Evolutionary conservation across 2,888 invertebrate genomes (phyloP), one percentile per base, ranked within the genome.

Genomic region (Branchinecta sandiegonensis): DNA sequence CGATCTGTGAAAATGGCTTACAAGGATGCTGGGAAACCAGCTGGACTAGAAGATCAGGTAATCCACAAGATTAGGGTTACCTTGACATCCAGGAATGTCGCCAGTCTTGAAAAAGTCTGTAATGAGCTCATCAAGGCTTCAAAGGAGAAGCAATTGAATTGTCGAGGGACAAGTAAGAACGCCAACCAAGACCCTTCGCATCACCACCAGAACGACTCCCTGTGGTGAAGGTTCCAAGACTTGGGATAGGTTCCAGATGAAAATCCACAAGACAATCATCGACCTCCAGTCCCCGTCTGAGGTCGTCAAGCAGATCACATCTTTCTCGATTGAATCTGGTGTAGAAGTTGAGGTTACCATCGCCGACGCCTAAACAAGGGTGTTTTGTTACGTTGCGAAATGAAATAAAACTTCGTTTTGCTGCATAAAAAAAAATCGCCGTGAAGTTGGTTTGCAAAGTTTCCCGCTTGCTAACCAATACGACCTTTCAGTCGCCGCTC

Each of bases 141-240:
- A 68, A 97, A 97, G 81, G 94, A 94, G 75, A 95, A 97, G 80
- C 90, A 93, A 76, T 82, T 99, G 75, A 89, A 91, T 75, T 75
- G 96, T 96, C 8, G 96, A 96, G 83, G 99, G 99, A 70, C 99
- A 99, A 72, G 94, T 99, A 70, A 89, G 97, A 77, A 94, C 99
- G 94, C 99, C 99, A 65, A 99, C 97, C 73, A 99, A 99, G 82
- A 85, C 88, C 72, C 85, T 99, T 69, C 88, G 97, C 76, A 99
- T 99, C 79, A 99, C 99, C 50, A 99, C 99, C 70, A 87, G 99
- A 74, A 99, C 99, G 81, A 99, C 99, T 46, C 99, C 99, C 76
- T 99, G 99, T 78, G 99, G 99, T 84, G 99, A 99, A 80, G 99
- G 99, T 81, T 97, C 97, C 73, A 99, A 99, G 81, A 99, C 99